Base-by-base conservation (phyloP, 37 sponge, comb jelly and placozoan genomes). In the Agelas oroides region DNA sequence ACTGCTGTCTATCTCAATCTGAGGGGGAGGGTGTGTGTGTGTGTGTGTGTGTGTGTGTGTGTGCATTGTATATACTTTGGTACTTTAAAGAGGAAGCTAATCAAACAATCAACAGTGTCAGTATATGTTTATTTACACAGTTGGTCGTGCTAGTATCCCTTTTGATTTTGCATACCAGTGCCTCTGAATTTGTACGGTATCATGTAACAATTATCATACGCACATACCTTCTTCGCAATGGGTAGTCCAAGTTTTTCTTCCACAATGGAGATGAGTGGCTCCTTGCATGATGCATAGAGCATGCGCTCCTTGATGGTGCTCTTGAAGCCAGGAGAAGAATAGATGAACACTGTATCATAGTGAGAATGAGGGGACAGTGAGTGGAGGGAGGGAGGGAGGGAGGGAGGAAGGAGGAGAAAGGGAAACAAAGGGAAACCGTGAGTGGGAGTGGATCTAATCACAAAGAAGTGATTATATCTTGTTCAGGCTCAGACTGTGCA, bases 231-330 rank as follows among this genome's bases (percentile, higher is more conserved):
- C 59, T 93, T 92, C 11, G 23, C 77, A 28, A 95, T 66, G n/a
- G 77, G 37, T 19, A 85, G 33, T 1, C 70, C 65, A 16, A 86
- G 30, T 32, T 84, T 66, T 1, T 80, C 39, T 59, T 92, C 91
- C 20, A 83, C 78, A 18, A 55, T 77, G 54, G 67, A 56, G 8
- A 87, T 58, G 34, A 90, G 73, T 5, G 96, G 88, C 38, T 83
- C 83, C 76, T 96, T 96, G 59, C 95, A 97, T 18, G 96, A 91
- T 0, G 96, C 95, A 84, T 97, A 97, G 17, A 97, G 68, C 97
- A 97, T 97, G 25, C 96, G 56, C 79, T 95, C 97, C 73, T 85
- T 95, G 39, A 97, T 74, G 30, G 80, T 37, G 54, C 81, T 60
- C 89, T 90, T 95, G 86, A 91, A 95, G 20, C 95, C 96, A 30